Percentiles rank a stretch among this genome's conserved stretches.
Conservation (phyloP, 2,113 vertebrate genomes). For the Dasyprocta punctata region DNA sequence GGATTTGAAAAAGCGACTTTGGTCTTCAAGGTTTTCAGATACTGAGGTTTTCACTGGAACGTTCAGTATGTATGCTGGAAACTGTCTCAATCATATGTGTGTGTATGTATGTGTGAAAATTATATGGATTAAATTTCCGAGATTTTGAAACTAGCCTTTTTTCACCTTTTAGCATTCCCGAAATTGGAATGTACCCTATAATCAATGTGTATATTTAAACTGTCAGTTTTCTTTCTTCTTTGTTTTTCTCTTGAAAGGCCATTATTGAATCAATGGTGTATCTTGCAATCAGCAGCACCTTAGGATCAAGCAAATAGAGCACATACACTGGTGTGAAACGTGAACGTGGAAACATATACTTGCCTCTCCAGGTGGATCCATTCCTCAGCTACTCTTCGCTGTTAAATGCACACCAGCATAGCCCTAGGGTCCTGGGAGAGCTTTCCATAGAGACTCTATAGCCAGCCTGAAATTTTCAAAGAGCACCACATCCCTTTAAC, state of each 20-base stretch:
- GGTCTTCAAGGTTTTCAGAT: not conserved
- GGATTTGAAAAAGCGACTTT: not conserved
- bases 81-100: not conserved
- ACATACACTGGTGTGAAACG: rapidly evolving
- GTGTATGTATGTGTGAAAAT: not conserved
- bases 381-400: not conserved
- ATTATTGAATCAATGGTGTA: not conserved
- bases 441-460: rapidly evolving
- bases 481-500: rapidly evolving
- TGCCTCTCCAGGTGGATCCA: not conserved
- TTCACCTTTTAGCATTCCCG: not conserved
- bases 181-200: not conserved
- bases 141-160: not conserved
- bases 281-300: not conserved
- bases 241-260: not conserved
- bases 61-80: not conserved
- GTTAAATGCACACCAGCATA: rapidly evolving
- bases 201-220: not conserved
- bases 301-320: not conserved
- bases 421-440: not conserved
- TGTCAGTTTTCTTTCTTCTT: too few relatives aligned
- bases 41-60: not conserved
- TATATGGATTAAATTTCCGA: not conserved
- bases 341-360: rapidly evolving
- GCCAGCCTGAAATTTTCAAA: not conserved